Evolutionary conservation across 2,888 invertebrate genomes (phyloP), one percentile per base, ranked within the genome.

Genomic region (Cephus spinipes): DNA sequence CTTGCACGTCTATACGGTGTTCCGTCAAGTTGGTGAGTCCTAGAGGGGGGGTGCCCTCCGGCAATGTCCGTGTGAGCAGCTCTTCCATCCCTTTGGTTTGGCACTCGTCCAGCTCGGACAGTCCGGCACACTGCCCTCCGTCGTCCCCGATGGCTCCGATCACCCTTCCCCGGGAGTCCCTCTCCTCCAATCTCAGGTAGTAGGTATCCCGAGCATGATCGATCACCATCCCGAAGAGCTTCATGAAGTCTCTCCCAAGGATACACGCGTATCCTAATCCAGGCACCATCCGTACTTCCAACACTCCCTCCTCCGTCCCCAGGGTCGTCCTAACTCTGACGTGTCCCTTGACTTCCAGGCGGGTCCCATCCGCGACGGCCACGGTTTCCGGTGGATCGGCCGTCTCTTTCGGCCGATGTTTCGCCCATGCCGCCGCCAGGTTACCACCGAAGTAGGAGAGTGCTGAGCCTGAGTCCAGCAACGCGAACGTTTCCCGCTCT

Each of bases 191-290:
- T 0, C 32, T 23, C 11, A 76, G 11, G 11, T 4, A 2, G 71
- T 73, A 73, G 3, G 68, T 11, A 6, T 71, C 40, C 23, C 15
- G 11, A 15, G 11, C 2, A 1, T 71, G 73, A n/a, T 76, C 9
- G 23, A 1, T 12, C 33, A 71, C 11, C 35, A 35, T 35, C 0
- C 75, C 77, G 32, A 79, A 79, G 4, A 69, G 15, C 3, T 30
- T 36, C 4, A 73, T 73, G 31, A 77, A 77, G 12, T 79, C 77
- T 68, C 77, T 79, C 1, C 79, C 79, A 1, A 79, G 12, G 11
- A 79, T 69, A 3, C 79, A 79, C 0, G n/a, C 35, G 35, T 35
- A 35, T 12, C 35, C 35, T 32, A 76, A 32, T 0, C 31, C 15
- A 4, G 76, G 6, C 12, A 69, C 73, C 31, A 69, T 33, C 1